A percentile compares a stretch with the other conserved stretches of the same genome.
Evolutionary conservation across 2,113 vertebrate genomes (phyloP).

Genomic region (Spizaetus ornatus): DNA sequence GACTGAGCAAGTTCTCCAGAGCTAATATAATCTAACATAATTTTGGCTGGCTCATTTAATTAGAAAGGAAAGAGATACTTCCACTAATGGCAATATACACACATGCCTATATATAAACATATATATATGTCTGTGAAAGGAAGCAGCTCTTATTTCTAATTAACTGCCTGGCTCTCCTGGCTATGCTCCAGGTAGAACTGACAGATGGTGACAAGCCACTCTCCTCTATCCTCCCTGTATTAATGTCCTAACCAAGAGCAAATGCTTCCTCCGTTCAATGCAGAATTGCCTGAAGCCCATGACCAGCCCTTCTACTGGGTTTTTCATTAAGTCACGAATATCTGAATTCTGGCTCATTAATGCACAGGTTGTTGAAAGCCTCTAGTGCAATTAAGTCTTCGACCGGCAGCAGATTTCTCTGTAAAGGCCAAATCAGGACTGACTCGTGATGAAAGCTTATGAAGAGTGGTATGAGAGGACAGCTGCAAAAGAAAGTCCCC

Average conservation of each 20-base stretch:
- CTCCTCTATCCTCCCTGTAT: background rate
- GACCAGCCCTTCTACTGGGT: background rate
- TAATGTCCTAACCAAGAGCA: background rate
- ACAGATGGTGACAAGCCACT: slow-evolving; percentile 36
- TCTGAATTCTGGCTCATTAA: slow-evolving; percentile 12
- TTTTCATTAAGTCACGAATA: background rate
- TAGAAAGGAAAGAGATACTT: background rate
- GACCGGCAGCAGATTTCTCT: background rate
- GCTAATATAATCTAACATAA: background rate
- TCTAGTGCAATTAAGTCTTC: background rate
- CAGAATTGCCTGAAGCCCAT: background rate
- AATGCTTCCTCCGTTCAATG: background rate
- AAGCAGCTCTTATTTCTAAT: slow-evolving; percentile 39
- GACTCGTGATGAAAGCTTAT: background rate
- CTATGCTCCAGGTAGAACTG: slow-evolving; percentile 14
- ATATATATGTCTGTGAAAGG: background rate
- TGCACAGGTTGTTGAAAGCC: background rate
- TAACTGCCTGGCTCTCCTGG: slow-evolving; percentile 38
- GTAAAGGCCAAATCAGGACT: background rate
- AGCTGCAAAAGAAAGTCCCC: background rate
- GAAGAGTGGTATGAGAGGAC: background rate
- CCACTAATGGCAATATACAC: background rate
- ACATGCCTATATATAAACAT: background rate
- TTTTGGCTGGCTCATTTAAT: background rate
- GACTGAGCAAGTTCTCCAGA: background rate